Conservation (phyloP, 2,888 invertebrate genomes). For the Ophion costatus region DNA sequence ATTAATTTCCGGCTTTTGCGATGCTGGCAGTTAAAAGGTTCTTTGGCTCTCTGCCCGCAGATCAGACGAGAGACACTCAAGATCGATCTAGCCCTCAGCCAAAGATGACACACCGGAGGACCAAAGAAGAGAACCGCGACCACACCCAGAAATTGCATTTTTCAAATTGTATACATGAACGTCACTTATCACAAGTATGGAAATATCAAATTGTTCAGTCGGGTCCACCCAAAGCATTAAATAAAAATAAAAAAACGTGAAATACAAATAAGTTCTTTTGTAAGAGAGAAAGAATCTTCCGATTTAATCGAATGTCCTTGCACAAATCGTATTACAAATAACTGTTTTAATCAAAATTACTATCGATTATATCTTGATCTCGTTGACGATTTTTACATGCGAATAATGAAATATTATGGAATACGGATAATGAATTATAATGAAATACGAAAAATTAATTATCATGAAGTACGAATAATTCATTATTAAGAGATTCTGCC, state of each 20-base stretch:
- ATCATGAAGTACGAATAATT: too few species aligned
- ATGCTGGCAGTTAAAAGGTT: conserved; percentile 17
- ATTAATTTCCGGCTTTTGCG: conserved; percentile 47
- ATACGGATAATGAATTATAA: too few species aligned
- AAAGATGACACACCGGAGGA: conserved; percentile 53
- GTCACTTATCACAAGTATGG: neutral
- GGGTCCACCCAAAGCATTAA: neutral
- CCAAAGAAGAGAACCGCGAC: conserved; percentile 24
- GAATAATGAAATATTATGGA: neutral
- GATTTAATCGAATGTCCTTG: too few species aligned
- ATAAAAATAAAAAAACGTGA: neutral
- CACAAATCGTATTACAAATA: too few species aligned
- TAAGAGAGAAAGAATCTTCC: too few species aligned
- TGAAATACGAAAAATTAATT: too few species aligned
- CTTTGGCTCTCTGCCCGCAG: conserved; percentile 25
- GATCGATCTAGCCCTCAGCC: conserved; percentile 37
- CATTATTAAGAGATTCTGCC: too few species aligned
- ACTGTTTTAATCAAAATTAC: too few species aligned
- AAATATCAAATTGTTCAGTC: neutral
- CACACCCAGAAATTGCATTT: conserved; percentile 1
- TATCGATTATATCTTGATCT: too few species aligned
- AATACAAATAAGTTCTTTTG: neutral
- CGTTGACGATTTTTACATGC: neutral
- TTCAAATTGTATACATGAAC: conserved; percentile 9
- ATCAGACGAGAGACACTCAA: conserved; percentile 35